These are phyloP conservation scores for Hippocampus abdominalis DNA, from an alignment of 2,113 vertebrate genomes.

Conservation along the genomic window DNA sequence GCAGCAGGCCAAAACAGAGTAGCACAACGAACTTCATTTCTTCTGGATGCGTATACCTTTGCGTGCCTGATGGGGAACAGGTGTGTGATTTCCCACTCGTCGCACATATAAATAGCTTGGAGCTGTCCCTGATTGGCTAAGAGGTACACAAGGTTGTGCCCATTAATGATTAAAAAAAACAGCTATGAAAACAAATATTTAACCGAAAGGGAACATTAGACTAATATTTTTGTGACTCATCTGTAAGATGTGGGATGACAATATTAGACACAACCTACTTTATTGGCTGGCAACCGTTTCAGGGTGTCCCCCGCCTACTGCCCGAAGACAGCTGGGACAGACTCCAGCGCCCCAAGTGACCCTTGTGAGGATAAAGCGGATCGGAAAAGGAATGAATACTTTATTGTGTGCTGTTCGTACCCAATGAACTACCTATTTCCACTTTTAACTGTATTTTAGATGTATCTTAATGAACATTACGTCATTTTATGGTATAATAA, in stretches of 20 bases:
- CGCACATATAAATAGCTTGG: background rate
- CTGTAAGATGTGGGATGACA: background rate
- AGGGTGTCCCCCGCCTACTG: too few relatives aligned
- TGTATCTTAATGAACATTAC: background rate
- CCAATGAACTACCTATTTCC: too few relatives aligned
- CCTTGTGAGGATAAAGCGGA: too few relatives aligned
- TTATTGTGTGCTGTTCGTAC: too few relatives aligned
- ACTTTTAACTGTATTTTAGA: too few relatives aligned
- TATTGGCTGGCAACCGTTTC: too few relatives aligned
- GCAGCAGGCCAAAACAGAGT: slow-evolving; percentile 38
- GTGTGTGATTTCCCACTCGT: background rate
- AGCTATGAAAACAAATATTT: background rate
- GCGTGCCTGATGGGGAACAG: background rate
- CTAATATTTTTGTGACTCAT: background rate
- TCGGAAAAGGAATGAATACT: too few relatives aligned
- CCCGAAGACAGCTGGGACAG: too few relatives aligned
- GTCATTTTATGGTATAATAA: background rate
- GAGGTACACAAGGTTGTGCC: background rate
- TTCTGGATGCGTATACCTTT: background rate
- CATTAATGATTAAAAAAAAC: background rate
- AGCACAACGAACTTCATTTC: slow-evolving; percentile 12
- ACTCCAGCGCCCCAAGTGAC: too few relatives aligned
- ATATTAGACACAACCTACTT: background rate
- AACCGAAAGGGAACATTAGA: background rate
- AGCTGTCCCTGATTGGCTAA: background rate